phyloP scores from a whole-genome alignment of 2,888 invertebrate species.

The Erynnis tages region DNA sequence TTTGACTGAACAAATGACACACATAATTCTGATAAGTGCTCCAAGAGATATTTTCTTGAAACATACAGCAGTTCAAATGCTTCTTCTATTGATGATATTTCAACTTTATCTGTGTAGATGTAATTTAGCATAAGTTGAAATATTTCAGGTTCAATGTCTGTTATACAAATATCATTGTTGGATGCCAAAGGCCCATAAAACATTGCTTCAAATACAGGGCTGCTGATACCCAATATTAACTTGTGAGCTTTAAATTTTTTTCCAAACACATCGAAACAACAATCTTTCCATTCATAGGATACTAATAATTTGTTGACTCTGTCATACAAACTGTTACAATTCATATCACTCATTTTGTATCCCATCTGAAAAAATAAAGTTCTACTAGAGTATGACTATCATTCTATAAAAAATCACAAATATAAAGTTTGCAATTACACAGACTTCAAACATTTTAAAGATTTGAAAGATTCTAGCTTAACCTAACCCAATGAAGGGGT shows the following conservation, averaged over 20 bases:
- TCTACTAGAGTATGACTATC: no score
- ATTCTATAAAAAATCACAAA: no score
- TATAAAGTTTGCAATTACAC: no score
- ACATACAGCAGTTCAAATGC: slow-evolving; percentile 84
- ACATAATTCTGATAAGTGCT: slow-evolving; percentile 75
- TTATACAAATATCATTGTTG: slow-evolving; percentile 71
- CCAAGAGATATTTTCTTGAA: slow-evolving; percentile 84
- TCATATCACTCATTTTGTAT: slow-evolving; percentile 49
- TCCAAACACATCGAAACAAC: slow-evolving; percentile 78
- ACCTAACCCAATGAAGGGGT: no score
- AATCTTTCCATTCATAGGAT: slow-evolving; percentile 81
- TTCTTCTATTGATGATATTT: slow-evolving; percentile 77
- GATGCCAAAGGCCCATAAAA: slow-evolving; percentile 83
- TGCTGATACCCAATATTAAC: slow-evolving; percentile 83
- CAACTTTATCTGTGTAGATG: slow-evolving; percentile 82
- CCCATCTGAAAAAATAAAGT: slow-evolving; percentile 57
- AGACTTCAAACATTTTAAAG: background rate
- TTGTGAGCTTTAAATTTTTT: slow-evolving; percentile 81
- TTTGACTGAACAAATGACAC: slow-evolving; percentile 77
- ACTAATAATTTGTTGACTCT: slow-evolving; percentile 71
- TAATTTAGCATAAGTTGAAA: slow-evolving; percentile 83
- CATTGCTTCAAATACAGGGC: slow-evolving; percentile 87
- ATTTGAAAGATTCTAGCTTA: no score
- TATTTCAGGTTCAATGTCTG: slow-evolving; percentile 82
- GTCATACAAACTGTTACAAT: slow-evolving; percentile 64